Percentiles rank a stretch among this genome's conserved stretches.
phyloP scores from a whole-genome alignment of 1,140 invertebrate species.

The Diabrotica virgifera region DNA sequence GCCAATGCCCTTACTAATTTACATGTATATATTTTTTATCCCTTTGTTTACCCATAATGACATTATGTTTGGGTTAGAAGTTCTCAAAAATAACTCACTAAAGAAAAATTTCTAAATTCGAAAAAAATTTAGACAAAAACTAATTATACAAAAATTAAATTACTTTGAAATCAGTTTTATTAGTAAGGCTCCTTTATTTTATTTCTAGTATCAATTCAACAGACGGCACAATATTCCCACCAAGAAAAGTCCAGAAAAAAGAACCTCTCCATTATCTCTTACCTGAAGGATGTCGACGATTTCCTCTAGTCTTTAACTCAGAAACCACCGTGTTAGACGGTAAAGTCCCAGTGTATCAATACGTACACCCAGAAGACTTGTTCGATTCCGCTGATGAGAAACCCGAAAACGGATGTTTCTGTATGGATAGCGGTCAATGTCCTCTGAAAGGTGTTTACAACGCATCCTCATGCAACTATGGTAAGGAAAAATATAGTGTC shows the following conservation, averaged over 20 bases:
- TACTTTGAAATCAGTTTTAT: no score
- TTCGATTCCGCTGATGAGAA: constrained; percentile 60
- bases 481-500: constrained; percentile 42
- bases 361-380: constrained; percentile 58
- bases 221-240: constrained; percentile 75
- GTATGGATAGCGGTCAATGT: constrained; percentile 58
- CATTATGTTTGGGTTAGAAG: no score
- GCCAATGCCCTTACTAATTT: no score
- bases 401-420: constrained; percentile 73
- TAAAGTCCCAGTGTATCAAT: constrained; percentile 57
- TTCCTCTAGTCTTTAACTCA: constrained; percentile 64
- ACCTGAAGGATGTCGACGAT: constrained; percentile 67
- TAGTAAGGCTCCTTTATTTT: background rate
- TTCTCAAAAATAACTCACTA: no score
- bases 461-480: constrained; percentile 62
- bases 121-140: no score
- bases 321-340: constrained; percentile 54
- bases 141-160: no score
- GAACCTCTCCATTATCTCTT: constrained; percentile 62
- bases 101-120: no score
- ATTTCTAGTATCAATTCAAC: constrained; percentile 55
- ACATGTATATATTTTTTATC: no score
- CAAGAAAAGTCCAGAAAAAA: constrained; percentile 56
- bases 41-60: no score
- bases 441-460: constrained; percentile 73